These are phyloP conservation scores for human (Homo sapiens) DNA, from an alignment of 2,113 vertebrate genomes.

Conservation along the genomic window DNA sequence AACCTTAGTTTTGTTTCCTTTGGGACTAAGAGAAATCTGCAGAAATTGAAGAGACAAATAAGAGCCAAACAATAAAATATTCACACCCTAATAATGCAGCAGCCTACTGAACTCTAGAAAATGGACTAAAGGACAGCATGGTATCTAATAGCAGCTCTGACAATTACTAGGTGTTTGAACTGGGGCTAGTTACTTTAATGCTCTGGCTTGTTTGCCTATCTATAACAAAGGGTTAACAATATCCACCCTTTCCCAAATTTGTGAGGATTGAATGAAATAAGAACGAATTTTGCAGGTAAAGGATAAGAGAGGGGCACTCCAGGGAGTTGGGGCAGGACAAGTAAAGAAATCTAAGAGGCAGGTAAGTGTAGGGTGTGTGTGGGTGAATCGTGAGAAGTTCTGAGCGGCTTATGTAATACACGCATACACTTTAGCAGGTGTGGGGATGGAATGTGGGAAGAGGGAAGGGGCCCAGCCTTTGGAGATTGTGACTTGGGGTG, in stretches of 20 bases:
- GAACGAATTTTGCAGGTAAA: neutral
- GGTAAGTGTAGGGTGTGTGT: neutral
- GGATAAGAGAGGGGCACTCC: neutral
- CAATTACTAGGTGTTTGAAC: neutral
- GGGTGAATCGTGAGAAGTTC: neutral
- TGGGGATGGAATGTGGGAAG: neutral
- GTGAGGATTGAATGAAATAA: neutral
- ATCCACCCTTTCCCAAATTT: neutral
- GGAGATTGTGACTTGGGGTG: neutral
- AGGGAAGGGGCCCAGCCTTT: neutral
- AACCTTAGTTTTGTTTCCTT: neutral
- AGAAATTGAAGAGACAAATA: neutral
- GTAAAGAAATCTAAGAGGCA: neutral
- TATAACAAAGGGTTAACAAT: neutral
- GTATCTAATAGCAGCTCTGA: neutral
- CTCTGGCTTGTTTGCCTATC: too few relatives aligned
- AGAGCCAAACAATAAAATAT: neutral
- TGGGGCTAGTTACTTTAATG: neutral
- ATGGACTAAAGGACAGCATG: neutral
- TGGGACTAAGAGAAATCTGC: neutral
- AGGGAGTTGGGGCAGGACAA: neutral
- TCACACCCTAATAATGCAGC: neutral
- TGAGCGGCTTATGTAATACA: neutral
- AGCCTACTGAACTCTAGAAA: neutral
- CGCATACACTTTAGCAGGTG: neutral